These are phyloP conservation scores for Strix uralensis DNA, from an alignment of 2,113 vertebrate species.

Conservation along the genomic window DNA sequence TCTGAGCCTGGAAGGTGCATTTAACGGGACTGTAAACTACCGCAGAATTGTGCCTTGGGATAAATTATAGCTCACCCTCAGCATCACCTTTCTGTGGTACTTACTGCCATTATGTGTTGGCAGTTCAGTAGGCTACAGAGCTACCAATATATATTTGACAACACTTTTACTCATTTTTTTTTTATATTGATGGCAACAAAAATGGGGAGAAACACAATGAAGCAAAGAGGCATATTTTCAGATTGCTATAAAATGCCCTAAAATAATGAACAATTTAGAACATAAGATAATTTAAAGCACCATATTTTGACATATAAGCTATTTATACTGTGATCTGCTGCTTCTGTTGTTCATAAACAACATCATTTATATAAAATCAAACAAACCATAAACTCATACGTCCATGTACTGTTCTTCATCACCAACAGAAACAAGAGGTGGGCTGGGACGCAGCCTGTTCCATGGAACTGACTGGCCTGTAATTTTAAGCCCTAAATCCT, in stretches of 20 bases:
- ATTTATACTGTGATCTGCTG: neutral
- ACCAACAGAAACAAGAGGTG: neutral
- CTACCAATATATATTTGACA: neutral
- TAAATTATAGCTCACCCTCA: slow-evolving; percentile 35
- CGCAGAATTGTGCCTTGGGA: neutral
- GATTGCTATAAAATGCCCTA: neutral
- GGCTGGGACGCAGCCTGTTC: neutral
- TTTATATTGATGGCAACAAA: neutral
- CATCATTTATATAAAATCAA: neutral
- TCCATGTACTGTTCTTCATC: neutral
- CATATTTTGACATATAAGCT: neutral
- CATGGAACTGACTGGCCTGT: neutral
- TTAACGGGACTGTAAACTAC: slow-evolving; percentile 14
- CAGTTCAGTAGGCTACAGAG: neutral
- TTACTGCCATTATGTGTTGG: neutral
- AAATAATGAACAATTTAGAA: neutral
- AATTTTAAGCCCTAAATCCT: slow-evolving; percentile 40
- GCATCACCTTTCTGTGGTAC: neutral
- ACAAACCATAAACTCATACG: neutral
- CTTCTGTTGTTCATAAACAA: neutral
- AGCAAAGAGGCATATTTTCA: neutral
- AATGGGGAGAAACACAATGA: neutral
- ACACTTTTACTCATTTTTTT: neutral
- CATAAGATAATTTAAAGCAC: neutral
- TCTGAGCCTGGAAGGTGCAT: neutral